These are phyloP conservation scores for Pseudoatta argentina DNA, from an alignment of 1,140 invertebrate genomes.

Conservation along the genomic window DNA sequence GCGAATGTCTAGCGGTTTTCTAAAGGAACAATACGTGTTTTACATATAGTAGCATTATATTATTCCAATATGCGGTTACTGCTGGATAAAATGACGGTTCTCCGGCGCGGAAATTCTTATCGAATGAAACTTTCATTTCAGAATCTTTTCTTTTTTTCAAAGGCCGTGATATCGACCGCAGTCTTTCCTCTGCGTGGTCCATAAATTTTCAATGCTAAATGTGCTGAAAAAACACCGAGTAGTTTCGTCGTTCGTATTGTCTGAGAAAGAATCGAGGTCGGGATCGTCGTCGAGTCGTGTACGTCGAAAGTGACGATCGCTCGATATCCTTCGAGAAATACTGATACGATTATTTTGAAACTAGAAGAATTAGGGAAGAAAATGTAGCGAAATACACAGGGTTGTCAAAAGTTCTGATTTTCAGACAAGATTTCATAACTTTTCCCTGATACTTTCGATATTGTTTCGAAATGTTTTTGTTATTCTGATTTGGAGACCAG, in stretches of 20 bases:
- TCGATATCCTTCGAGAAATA: conserved; percentile 15
- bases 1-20: conserved; percentile 19
- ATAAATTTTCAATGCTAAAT: conserved; percentile 65
- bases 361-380: background rate
- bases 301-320: background rate
- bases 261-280: conserved; percentile 61
- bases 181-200: conserved; percentile 9
- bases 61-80: conserved; percentile 17
- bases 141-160: conserved; percentile 4
- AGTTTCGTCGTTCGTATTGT: conserved; percentile 50
- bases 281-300: conserved; percentile 8
- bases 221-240: conserved; percentile 43
- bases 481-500: no score
- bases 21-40: conserved; percentile 14
- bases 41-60: background rate
- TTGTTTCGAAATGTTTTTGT: no score
- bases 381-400: background rate
- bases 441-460: no score
- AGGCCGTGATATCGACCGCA: conserved; percentile 17
- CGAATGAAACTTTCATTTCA: conserved; percentile 60
- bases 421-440: no score
- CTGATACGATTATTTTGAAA: conserved; percentile 24
- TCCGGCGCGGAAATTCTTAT: background rate
- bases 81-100: background rate
- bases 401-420: no score